Percentiles rank a stretch among this genome's conserved stretches.
Conservation (phyloP, 1,140 invertebrate species). For the Neodiprion virginianus region DNA sequence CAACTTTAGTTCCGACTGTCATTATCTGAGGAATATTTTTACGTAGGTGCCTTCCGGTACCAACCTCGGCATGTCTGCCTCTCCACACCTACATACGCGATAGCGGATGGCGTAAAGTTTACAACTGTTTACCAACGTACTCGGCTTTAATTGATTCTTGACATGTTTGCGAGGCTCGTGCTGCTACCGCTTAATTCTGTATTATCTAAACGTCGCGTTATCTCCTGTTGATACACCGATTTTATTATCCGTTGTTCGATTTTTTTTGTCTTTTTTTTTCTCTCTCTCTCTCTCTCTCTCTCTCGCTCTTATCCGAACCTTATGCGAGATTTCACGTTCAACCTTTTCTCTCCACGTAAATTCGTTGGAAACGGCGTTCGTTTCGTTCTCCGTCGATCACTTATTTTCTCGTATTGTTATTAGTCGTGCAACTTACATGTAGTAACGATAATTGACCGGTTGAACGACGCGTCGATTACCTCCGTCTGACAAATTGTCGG, state of each 20-base stretch:
- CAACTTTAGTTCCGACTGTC: too few species aligned
- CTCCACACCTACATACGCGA: too few species aligned
- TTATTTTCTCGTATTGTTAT: constrained; percentile 3
- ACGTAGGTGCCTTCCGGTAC: too few species aligned
- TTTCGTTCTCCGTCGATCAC: constrained; percentile 1
- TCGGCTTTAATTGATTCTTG: constrained; percentile 13
- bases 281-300: neutral
- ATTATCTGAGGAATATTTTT: too few species aligned
- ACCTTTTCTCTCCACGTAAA: neutral
- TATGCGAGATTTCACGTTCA: neutral
- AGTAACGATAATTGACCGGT: too few species aligned
- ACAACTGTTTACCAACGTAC: constrained; percentile 13
- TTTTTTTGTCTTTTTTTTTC: neutral
- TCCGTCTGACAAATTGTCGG: too few species aligned
- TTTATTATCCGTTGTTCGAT: neutral
- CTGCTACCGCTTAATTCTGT: neutral
- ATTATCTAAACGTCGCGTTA: constrained; percentile 2
- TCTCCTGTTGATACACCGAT: constrained; percentile 1
- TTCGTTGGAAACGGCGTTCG: neutral
- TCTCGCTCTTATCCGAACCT: neutral
- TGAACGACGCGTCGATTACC: too few species aligned
- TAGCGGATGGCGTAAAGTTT: neutral
- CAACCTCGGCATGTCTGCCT: too few species aligned
- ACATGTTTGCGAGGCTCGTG: constrained; percentile 5
- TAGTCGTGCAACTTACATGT: neutral